phyloP scores from a whole-genome alignment of 2,113 vertebrate species.

The Xerus inauris region DNA sequence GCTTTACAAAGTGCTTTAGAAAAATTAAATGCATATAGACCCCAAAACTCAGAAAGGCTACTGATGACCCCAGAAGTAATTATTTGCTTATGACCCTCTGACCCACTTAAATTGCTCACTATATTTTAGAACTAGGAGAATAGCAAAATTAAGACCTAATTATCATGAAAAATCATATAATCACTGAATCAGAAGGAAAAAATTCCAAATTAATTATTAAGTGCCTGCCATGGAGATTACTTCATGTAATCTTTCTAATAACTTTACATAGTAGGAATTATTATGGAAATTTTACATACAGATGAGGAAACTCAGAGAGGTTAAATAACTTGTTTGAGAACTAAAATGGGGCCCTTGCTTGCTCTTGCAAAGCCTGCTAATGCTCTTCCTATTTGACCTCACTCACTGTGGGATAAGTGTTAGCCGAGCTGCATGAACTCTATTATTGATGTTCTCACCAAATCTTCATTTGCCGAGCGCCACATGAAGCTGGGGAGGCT shows the following conservation, averaged over 20 bases:
- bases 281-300: slow-evolving; percentile 12
- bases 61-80: background rate
- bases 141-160: slow-evolving; percentile 43
- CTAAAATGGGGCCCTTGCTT: background rate
- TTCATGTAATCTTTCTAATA: slow-evolving; percentile 45
- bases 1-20: slow-evolving; percentile 2
- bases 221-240: background rate
- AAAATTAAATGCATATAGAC: slow-evolving; percentile 8
- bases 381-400: background rate
- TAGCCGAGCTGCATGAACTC: background rate
- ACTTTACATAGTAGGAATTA: slow-evolving; percentile 12
- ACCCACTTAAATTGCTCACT: slow-evolving; percentile 4
- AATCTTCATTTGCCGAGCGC: background rate
- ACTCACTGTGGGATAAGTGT: background rate
- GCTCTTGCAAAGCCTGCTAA: background rate
- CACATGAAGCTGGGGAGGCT: background rate
- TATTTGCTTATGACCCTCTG: slow-evolving; percentile 14
- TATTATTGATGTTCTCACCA: background rate
- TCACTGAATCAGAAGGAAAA: slow-evolving; percentile 24
- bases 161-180: slow-evolving; percentile 40
- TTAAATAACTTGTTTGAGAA: background rate
- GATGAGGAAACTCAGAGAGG: background rate
- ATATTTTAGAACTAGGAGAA: slow-evolving; percentile 25
- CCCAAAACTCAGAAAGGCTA: background rate
- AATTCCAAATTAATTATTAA: slow-evolving; percentile 60